phyloP scores from a whole-genome alignment of 2,888 invertebrate species.

The Melanchra persicariae region DNA sequence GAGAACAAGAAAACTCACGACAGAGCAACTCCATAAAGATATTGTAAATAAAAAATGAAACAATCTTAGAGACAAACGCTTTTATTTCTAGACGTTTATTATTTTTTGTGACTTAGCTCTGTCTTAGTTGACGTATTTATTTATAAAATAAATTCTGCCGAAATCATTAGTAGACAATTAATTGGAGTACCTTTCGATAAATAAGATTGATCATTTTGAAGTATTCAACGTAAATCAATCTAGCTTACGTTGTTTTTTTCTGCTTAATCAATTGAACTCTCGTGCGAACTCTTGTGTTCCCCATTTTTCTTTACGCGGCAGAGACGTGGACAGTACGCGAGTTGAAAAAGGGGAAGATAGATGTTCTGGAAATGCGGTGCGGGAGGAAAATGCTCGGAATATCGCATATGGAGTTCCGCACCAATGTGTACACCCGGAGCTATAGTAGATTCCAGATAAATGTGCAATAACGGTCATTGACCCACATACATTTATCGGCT shows the following conservation, averaged over 20 bases:
- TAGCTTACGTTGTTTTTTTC: slow-evolving; percentile 4
- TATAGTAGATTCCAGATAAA: too few species aligned
- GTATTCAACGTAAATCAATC: neutral
- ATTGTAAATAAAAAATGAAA: slow-evolving; percentile 53
- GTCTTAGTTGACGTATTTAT: slow-evolving; percentile 22
- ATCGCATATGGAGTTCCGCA: too few species aligned
- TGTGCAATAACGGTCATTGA: too few species aligned
- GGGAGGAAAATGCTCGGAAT: too few species aligned
- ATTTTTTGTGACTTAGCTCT: slow-evolving; percentile 36
- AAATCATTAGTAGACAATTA: slow-evolving; percentile 39
- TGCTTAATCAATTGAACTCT: neutral
- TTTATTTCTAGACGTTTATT: slow-evolving; percentile 52
- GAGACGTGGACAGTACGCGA: too few species aligned
- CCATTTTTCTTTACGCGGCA: too few species aligned
- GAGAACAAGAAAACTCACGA: slow-evolving; percentile 37
- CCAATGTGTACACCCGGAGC: too few species aligned
- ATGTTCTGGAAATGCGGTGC: too few species aligned
- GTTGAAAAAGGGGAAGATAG: too few species aligned
- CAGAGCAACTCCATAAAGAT: slow-evolving; percentile 49
- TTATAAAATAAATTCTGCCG: slow-evolving; percentile 31
- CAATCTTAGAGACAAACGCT: slow-evolving; percentile 38
- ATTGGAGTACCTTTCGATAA: slow-evolving; percentile 26
- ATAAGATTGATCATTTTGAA: neutral
- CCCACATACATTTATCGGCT: too few species aligned
- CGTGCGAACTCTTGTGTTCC: too few species aligned